A percentile compares a stretch with the other conserved stretches of the same genome.
These are phyloP conservation scores for Drosophila fulvimacula DNA, from an alignment of 2,888 invertebrate species.

Conservation along the genomic window DNA sequence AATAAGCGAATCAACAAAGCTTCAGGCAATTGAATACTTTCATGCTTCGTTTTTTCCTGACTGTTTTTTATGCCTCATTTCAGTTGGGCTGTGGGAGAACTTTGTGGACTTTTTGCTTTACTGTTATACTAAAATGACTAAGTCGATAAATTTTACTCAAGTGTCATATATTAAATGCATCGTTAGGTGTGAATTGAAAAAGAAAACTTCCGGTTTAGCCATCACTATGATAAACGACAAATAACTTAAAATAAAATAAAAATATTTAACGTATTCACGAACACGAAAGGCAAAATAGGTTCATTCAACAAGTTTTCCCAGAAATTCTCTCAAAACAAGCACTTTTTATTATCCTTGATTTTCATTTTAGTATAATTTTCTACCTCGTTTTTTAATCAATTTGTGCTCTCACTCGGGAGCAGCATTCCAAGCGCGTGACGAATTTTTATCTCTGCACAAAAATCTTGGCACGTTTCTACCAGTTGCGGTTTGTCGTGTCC, in stretches of 20 bases:
- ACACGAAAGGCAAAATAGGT: neutral
- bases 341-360: neutral
- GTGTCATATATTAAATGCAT: neutral
- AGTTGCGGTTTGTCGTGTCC: conserved; percentile 18
- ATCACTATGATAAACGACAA: neutral
- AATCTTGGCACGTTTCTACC: conserved; percentile 33
- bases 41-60: conserved; percentile 15
- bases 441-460: conserved; percentile 39
- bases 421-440: conserved; percentile 55
- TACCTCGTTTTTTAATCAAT: conserved; percentile 55
- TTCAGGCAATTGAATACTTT: conserved; percentile 40
- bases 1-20: conserved; percentile 27
- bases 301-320: neutral
- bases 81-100: neutral
- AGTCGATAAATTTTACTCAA: neutral
- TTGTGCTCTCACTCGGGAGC: conserved; percentile 25
- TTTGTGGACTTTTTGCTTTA: conserved; percentile 3
- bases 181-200: neutral
- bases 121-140: conserved; percentile 12
- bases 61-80: conserved; percentile 15
- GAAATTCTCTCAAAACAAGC: neutral
- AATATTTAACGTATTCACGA: neutral
- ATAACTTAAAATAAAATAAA: neutral
- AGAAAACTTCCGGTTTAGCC: neutral
- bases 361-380: conserved; percentile 10